Base-by-base conservation (phyloP, 2,797 vertebrate species). In the Sarcoramphus papa region DNA sequence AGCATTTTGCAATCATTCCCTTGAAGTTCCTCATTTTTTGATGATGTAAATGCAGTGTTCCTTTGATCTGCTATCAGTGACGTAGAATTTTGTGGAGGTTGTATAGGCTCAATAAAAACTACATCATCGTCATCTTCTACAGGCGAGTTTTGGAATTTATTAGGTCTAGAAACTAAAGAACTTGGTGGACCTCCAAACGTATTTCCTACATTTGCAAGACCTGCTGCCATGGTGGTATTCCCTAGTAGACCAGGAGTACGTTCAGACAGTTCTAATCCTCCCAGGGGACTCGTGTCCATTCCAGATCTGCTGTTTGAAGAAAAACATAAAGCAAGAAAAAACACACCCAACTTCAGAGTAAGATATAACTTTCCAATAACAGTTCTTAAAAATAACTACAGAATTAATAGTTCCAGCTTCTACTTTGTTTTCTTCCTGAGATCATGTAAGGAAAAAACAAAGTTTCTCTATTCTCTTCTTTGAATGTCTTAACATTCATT, bases 101-200 rank as follows among this genome's bases (percentile, higher is more conserved):
- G 98, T 96, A 98, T 63, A 93, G 98, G 98, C 98, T 99, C 99
- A 75, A 99, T 99, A 96, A 99, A 99, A 81, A 99, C 98, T 89
- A 99, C 99, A 90, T 99, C 99, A 59, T 99, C 99, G 2, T 99
- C 99, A 85, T 99, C 99, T 97, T 99, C 99, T 65, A 98, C 67
- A 86, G 98, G 88, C 0, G 96, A 96, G 69, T 96, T 98, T 83
- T 97, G 98, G 96, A 98, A 98, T 97, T 95, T 98, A 96, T 97
- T 98, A 97, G 98, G 96, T 98, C 98, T 98, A 90, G 97, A 97
- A 96, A 98, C 98, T 98, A 98, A 97, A 93, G 98, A 97, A 97
- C 95, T 97, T 57, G 97, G 73, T 76, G 98, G 97, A 88, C 98
- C 98, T 97, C 98, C 98, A 95, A 98, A 98, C 57, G 98, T 98